These are phyloP conservation scores for Xenopus laevis DNA, from an alignment of 2,113 vertebrate genomes.

Conservation along the genomic window DNA sequence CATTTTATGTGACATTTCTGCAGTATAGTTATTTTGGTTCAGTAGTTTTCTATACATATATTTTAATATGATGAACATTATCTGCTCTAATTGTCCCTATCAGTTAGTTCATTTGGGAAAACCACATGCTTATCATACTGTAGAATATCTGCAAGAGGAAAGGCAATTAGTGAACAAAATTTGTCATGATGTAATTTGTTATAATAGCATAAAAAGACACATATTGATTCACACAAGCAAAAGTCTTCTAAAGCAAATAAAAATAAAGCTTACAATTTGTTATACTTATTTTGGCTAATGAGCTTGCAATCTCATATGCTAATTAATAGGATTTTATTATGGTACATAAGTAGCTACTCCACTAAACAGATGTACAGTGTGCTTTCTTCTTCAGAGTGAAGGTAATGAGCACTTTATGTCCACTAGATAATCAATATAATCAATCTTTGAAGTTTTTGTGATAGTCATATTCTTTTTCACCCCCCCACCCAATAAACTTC, in stretches of 20 bases:
- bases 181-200: too few species aligned
- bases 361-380: neutral
- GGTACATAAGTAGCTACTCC: conserved; percentile 3
- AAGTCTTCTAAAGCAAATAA: too few species aligned
- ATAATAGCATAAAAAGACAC: neutral
- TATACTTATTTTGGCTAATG: neutral
- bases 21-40: neutral
- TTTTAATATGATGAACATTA: neutral
- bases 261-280: too few species aligned
- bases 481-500: too few species aligned
- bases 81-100: neutral
- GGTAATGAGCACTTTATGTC: conserved; percentile 21
- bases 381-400: conserved; percentile 5
- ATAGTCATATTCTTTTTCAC: too few species aligned
- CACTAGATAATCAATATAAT: neutral
- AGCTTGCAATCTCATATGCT: conserved; percentile 9
- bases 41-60: neutral
- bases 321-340: conserved; percentile 32
- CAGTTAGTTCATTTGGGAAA: neutral
- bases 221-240: conserved; percentile 21
- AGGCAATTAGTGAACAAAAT: too few species aligned
- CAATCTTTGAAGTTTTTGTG: too few species aligned
- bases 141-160: neutral
- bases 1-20: conserved; percentile 5
- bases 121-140: neutral